Base-by-base conservation (phyloP, 2,888 invertebrate genomes). In the Clunio marinus region DNA sequence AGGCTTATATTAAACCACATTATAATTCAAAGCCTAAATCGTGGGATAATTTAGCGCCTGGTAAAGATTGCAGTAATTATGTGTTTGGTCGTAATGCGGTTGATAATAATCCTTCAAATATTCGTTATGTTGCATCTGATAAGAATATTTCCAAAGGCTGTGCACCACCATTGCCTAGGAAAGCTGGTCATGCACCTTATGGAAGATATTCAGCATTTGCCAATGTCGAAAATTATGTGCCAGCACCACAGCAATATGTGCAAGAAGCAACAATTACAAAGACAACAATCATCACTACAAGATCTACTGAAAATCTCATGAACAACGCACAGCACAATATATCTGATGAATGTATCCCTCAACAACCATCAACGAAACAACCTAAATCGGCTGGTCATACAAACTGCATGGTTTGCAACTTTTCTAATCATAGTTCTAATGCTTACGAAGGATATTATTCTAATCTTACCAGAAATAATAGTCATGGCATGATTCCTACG, bases 1-100 rank as follows among this genome's bases (percentile, higher is more conserved):
- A 78, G 58, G 78, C 76, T 70, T 77, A 77, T 32, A 28, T 51
- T 41, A 76, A 77, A 62, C 72, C 75, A 3, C 81, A 82, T 69
- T 83, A 82, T 72, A 80, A 80, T 51, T 77, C 80, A 0, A 93
- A 93, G 74, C 93, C 93, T 0, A 93, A 93, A 76, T 93, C 92
- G 0, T 93, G 93, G 92, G 93, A 93, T 75, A 93, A 93, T 77
- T 80, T 93, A 68, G 88, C 92, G 0, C 15, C 32, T 24, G 91
- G 91, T 1, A 92, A 91, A 79, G 88, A 89, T 0, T 88, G 90
- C 72, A 91, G 91, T 0, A 92, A 91, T 0, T 92, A 93, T 72
- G 91, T 91, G 2, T 92, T 91, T 73, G 92, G 92, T 1, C n/a
- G n/a, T n/a, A n/a, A n/a, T n/a, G 93, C 91, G 74, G 92, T 91